A percentile compares a stretch with the other conserved stretches of the same genome.
These are phyloP conservation scores for Platichthys flesus DNA, from an alignment of 2,113 vertebrate species.

Conservation along the genomic window DNA sequence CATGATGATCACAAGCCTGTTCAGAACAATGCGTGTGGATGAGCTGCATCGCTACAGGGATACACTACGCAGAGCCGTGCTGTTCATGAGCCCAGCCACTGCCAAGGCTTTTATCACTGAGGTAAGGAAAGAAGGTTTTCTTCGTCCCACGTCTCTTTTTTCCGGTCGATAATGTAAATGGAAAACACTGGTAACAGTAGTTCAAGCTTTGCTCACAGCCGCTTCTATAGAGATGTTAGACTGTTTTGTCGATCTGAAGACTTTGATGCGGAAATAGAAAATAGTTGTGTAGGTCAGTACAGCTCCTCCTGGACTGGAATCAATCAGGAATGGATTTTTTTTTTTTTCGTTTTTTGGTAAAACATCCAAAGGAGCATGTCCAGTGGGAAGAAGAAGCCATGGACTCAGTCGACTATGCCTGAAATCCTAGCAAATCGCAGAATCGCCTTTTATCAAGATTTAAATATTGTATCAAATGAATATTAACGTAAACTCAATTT, in stretches of 20 bases:
- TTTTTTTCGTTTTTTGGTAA: not conserved
- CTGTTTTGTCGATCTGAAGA: not conserved
- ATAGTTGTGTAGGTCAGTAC: not conserved
- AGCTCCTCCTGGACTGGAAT: not conserved
- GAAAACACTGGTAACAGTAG: not conserved
- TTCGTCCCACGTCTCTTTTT: not conserved
- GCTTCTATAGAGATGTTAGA: not conserved
- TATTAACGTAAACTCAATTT: no score
- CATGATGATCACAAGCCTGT: constrained; percentile 98
- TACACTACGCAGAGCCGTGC: constrained; percentile 92
- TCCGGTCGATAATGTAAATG: not conserved
- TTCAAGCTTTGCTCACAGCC: not conserved
- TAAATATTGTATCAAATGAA: not conserved
- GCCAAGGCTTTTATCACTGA: constrained; percentile 97
- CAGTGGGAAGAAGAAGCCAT: not conserved
- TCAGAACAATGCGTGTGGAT: constrained; percentile 94
- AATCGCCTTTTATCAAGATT: not conserved
- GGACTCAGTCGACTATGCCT: not conserved
- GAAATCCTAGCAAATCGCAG: no score
- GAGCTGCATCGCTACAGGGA: constrained; percentile 97
- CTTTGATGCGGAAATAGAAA: constrained; percentile 12
- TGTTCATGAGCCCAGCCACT: constrained; percentile 95
- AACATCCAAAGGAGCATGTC: not conserved
- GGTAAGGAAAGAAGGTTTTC: constrained; percentile 77
- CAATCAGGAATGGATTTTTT: constrained; percentile 8